Percentiles rank a stretch among this genome's conserved stretches.
Conservation (phyloP, 2,113 vertebrate genomes). For the Catharus minimus region DNA sequence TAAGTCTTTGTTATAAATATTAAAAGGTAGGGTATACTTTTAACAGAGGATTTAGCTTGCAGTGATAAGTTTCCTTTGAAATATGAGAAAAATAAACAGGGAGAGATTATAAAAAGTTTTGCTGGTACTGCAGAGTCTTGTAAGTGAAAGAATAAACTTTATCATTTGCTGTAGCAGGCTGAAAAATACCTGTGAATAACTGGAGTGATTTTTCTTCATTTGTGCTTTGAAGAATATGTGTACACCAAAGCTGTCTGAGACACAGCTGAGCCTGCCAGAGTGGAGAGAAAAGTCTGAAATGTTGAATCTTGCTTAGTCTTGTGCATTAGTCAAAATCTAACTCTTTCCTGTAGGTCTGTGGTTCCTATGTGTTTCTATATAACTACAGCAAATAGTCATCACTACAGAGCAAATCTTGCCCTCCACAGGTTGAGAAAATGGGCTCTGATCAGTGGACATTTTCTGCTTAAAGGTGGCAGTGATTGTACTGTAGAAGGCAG, state of each 20-base stretch:
- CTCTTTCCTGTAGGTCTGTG: background rate
- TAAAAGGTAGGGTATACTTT: background rate
- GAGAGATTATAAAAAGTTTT: background rate
- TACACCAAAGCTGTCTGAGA: background rate
- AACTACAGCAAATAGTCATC: background rate
- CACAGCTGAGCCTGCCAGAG: background rate
- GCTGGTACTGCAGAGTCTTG: background rate
- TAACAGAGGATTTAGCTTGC: background rate
- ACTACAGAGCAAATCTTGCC: background rate
- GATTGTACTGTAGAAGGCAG: background rate
- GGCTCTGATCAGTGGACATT: background rate
- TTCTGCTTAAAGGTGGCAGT: background rate
- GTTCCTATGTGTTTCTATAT: background rate
- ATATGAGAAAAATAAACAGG: background rate
- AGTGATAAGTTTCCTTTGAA: slow-evolving; percentile 1
- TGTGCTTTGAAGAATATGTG: background rate
- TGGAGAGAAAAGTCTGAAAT: background rate
- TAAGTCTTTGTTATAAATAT: background rate
- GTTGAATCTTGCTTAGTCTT: background rate
- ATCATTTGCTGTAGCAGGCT: background rate
- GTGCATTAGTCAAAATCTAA: background rate
- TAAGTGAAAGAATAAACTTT: background rate
- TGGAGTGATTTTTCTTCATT: background rate
- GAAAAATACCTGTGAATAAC: background rate
- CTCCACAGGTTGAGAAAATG: background rate